Evolutionary conservation across 2,113 vertebrate genomes (phyloP).

Genomic region (Mola mola): DNA sequence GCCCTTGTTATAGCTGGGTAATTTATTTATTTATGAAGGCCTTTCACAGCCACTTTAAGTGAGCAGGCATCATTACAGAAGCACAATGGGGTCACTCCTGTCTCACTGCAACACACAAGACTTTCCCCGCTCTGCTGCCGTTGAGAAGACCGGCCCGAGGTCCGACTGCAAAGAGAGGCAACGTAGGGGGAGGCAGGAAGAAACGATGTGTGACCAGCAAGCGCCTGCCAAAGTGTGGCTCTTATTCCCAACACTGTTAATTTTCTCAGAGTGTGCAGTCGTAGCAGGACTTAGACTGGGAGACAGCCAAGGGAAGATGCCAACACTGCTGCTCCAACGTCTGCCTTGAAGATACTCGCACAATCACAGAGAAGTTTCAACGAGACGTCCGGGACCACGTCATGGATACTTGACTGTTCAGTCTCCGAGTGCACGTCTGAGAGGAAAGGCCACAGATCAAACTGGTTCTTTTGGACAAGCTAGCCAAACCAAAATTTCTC

Average conservation of each 20-base stretch:
- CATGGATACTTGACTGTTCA: no score
- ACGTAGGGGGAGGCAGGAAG: conserved; percentile 31
- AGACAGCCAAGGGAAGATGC: conserved; percentile 30
- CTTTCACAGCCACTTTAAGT: conserved; percentile 66
- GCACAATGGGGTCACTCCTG: conserved; percentile 46
- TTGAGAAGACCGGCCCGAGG: conserved; percentile 18
- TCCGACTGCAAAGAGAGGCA: conserved; percentile 28
- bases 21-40: conserved; percentile 85
- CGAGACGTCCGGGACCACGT: no score
- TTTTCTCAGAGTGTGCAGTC: conserved; percentile 55
- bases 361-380: conserved; percentile 22
- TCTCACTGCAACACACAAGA: conserved; percentile 29
- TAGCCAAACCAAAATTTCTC: conserved; percentile 66
- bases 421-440: no score
- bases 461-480: conserved; percentile 41
- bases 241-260: conserved; percentile 35
- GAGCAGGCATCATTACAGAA: conserved; percentile 63
- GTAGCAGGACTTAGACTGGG: conserved; percentile 51
- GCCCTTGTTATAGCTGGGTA: conserved; percentile 69
- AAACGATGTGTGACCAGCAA: conserved; percentile 27
- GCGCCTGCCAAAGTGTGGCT: conserved; percentile 54
- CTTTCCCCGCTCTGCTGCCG: conserved; percentile 27
- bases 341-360: conserved; percentile 36
- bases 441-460: background rate
- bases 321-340: conserved; percentile 41